A percentile compares a stretch with the other conserved stretches of the same genome.
These are phyloP conservation scores for Phymastichus coffea DNA, from an alignment of 1,140 invertebrate genomes.

Conservation along the genomic window DNA sequence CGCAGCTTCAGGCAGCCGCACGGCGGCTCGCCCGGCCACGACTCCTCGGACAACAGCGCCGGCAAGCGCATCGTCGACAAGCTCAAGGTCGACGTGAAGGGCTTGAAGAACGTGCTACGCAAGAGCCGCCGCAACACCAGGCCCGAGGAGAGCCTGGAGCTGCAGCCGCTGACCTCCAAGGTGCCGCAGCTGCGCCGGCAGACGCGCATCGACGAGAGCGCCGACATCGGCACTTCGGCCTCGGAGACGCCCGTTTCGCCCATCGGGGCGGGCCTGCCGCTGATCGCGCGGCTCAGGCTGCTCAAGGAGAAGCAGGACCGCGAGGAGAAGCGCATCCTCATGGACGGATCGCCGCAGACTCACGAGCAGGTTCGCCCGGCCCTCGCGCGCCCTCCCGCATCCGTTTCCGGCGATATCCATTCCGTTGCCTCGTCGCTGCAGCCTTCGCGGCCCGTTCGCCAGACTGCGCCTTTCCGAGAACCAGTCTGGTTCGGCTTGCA, in stretches of 20 bases:
- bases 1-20: slow-evolving; percentile 30
- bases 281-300: slow-evolving; percentile 73
- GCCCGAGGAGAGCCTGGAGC: slow-evolving; percentile 55
- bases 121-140: slow-evolving; percentile 61
- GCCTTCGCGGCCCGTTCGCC: too few relatives aligned
- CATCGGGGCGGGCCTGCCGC: slow-evolving; percentile 78
- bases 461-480: background rate
- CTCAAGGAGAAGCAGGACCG: slow-evolving; percentile 83
- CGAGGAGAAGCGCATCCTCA: slow-evolving; percentile 60
- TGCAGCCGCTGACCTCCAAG: slow-evolving; percentile 58
- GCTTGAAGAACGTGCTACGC: slow-evolving; percentile 66
- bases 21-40: slow-evolving; percentile 53
- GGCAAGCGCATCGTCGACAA: slow-evolving; percentile 78
- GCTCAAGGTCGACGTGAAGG: slow-evolving; percentile 80
- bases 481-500: background rate
- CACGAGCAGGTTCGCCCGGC: slow-evolving; percentile 25
- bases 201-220: slow-evolving; percentile 45
- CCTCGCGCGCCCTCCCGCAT: slow-evolving; percentile 6
- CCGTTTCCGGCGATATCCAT: slow-evolving; percentile 36
- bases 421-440: too few relatives aligned
- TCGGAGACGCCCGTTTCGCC: slow-evolving; percentile 60
- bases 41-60: slow-evolving; percentile 66
- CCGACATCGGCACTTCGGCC: slow-evolving; percentile 7
- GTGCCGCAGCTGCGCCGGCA: slow-evolving; percentile 51
- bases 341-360: slow-evolving; percentile 50